phyloP scores from a whole-genome alignment of 2,113 vertebrate species.

The Glaucidium brasilianum region DNA sequence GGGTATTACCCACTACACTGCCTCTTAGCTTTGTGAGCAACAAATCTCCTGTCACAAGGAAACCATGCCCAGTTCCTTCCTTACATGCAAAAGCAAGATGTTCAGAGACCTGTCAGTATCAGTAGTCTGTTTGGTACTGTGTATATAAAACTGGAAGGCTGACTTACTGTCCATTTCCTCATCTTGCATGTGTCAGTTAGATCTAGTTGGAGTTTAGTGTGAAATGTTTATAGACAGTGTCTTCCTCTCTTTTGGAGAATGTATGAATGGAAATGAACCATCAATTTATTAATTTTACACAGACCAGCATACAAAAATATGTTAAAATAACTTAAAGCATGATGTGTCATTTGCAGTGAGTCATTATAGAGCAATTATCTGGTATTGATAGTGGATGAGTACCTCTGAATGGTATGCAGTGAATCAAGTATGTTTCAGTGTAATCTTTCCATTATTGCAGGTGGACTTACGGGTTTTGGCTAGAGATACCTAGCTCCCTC shows the following conservation, averaged over 20 bases:
- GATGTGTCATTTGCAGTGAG: not conserved
- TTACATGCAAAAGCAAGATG: not conserved
- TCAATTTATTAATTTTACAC: not conserved
- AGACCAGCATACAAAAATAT: not conserved
- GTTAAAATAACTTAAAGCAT: not conserved
- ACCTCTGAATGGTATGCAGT: not conserved
- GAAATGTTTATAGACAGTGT: not conserved
- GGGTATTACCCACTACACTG: not conserved
- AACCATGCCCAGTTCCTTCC: not conserved
- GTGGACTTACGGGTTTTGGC: not conserved
- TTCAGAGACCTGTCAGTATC: not conserved
- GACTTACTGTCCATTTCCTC: not conserved
- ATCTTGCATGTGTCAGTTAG: not conserved
- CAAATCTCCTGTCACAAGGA: not conserved
- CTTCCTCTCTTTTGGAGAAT: not conserved
- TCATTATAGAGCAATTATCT: not conserved
- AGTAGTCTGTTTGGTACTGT: not conserved
- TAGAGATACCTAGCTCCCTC: not conserved
- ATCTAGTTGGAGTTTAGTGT: not conserved
- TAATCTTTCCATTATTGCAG: not conserved
- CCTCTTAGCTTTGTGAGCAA: not conserved
- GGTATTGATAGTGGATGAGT: not conserved
- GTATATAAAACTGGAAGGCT: not conserved
- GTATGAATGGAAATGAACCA: not conserved
- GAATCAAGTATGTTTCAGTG: not conserved